Evolutionary conservation across 2,113 vertebrate species (phyloP), one percentile per base, ranked within the genome.

Genomic region (Chloropsis hardwickii): DNA sequence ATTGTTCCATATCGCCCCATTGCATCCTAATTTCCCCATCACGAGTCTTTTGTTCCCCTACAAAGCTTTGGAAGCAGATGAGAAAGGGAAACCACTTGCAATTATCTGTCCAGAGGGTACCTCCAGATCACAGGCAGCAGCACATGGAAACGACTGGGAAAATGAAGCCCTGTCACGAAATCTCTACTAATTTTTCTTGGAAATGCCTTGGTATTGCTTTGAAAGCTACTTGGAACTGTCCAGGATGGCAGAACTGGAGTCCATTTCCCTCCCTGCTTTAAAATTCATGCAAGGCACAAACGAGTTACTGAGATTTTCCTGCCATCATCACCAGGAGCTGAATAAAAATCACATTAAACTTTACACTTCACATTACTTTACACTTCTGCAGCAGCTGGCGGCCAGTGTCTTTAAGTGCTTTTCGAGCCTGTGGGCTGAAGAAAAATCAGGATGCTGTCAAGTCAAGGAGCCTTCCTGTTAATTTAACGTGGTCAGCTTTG

Each of bases 31-130:
- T 69, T 91, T 73, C 47, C 88, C 62, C 64, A 25, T 45, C 28
- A 6, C 0, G 4, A 23, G 23, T 33, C 71, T 90, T 90, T 94
- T 71, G 48, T 85, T 87, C 71, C 88, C 70, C 45, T 69, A 77
- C 42, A 81, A 92, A 72, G n/a, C 86, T 93, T 96, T 88, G 54
- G 64, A 95, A 92, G 78, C n/a, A 73, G 66, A 94, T 45, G 33
- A 90, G 79, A 82, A 94, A 47, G 39, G 79, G 74, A 86, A 93
- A 69, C 27, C 28, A 66, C 61, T 85, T 42, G 54, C 73, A 94
- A 87, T 92, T 73, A 69, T 74, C 84, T 87, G 84, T 89, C 33
- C 91, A 79, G 77, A 93, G 80, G 39, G 35, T 27, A 54, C 40
- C 61, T 71, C 73, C 40, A 25, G 65, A 92, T 92, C 92, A 66